Evolutionary conservation across 2,113 vertebrate genomes (phyloP), one percentile per base, ranked within the genome.

Genomic region (Chlamydotis undulata): DNA sequence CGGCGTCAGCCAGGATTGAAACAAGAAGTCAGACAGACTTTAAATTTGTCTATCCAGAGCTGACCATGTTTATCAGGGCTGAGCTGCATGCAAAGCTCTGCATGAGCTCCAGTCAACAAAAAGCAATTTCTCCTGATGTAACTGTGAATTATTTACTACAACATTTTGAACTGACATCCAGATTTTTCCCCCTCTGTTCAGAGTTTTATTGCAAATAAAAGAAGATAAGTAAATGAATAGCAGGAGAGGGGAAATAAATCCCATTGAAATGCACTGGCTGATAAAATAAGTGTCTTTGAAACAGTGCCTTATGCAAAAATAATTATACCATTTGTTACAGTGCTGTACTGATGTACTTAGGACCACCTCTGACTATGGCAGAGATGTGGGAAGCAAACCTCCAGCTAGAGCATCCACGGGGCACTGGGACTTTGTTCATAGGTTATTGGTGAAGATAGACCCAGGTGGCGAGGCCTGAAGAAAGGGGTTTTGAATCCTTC

Each of bases 311-410:
- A 91, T 93, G 92, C 74, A 82, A 94, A 74, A 97, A 93, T 89
- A 95, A 97, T 96, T 91, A 83, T 68, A 45, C n/a, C 79, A 64
- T 96, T 97, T 97, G 77, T 93, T 96, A 95, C 43, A 96, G 84
- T 77, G 69, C 73, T 92, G 52, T 93, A 64, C 33, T 49, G 76
- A 91, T 90, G 65, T 81, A 95, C 73, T 94, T 70, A 87, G 84
- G 79, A 76, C 35, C 29, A 26, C 84, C 67, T 90, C 89, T 83
- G 87, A 22, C 80, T 60, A 47, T 5, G 26, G 22, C 49, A 90
- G 56, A 86, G 37, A 78, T 6, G 2, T 21, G 50, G 43, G 43
- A 81, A 92, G 39, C 39, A 82, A 52, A 84, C n/a, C 24, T 93
- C 49, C 22, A 65, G 24, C 33, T 81, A 75, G 21, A 96, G 25